These are phyloP conservation scores for Eudasyphora cyanicolor DNA, from an alignment of 2,888 invertebrate genomes.

Conservation along the genomic window DNA sequence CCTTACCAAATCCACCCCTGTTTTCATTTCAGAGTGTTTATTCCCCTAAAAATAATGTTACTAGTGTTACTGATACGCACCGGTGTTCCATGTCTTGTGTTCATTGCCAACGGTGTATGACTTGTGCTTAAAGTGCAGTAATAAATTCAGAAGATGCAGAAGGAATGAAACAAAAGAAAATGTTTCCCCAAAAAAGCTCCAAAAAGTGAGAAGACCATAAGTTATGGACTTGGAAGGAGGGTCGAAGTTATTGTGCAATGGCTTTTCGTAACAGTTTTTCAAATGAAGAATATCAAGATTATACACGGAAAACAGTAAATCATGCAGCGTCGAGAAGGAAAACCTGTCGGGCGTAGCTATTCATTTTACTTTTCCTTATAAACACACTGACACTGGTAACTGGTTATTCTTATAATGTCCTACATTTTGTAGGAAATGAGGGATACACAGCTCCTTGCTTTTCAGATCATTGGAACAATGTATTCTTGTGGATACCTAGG, in stretches of 20 bases:
- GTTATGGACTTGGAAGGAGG: neutral
- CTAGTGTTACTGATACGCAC: slow-evolving; percentile 2
- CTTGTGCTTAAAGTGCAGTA: slow-evolving; percentile 46
- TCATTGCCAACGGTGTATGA: slow-evolving; percentile 50
- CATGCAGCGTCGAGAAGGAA: neutral
- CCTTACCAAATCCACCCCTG: no score
- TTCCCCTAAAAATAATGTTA: slow-evolving; percentile 32
- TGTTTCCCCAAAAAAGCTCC: neutral
- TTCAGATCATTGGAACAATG: no score
- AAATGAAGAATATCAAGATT: neutral
- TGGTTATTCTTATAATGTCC: no score
- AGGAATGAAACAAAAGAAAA: neutral
- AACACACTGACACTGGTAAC: neutral
- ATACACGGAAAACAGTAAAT: neutral
- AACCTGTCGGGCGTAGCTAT: neutral
- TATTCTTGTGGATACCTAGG: no score
- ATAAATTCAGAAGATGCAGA: slow-evolving; percentile 40
- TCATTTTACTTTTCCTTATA: neutral
- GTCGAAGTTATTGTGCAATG: neutral
- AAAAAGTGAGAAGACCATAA: neutral
- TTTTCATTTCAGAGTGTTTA: no score
- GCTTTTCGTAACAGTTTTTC: neutral
- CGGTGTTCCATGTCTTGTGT: slow-evolving; percentile 1
- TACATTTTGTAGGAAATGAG: no score
- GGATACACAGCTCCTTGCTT: no score